These are phyloP conservation scores for Luffia ferchaultella DNA, from an alignment of 2,888 invertebrate species.

Conservation along the genomic window DNA sequence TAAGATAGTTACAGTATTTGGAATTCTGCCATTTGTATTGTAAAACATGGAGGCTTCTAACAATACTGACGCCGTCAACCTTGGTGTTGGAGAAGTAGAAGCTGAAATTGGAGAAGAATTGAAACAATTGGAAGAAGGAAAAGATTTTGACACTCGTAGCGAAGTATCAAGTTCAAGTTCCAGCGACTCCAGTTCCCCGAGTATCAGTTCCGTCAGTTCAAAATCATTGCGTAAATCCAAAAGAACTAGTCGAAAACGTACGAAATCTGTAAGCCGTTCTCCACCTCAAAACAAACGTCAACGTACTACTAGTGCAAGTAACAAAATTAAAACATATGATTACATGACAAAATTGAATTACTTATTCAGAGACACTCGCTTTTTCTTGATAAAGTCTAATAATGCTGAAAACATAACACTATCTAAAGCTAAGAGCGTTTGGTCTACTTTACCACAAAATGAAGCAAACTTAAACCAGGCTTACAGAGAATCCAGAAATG, in stretches of 20 bases:
- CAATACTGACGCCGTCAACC: slow-evolving; percentile 69
- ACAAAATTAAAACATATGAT: slow-evolving; percentile 76
- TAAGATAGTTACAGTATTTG: too few relatives aligned
- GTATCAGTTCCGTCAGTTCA: slow-evolving; percentile 80
- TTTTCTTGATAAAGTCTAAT: slow-evolving; percentile 97
- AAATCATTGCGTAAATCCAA: slow-evolving; percentile 66
- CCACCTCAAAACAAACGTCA: slow-evolving; percentile 42
- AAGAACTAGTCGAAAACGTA: slow-evolving; percentile 66
- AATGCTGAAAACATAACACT: slow-evolving; percentile 96
- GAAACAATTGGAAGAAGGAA: slow-evolving; percentile 77
- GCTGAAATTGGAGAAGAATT: slow-evolving; percentile 82
- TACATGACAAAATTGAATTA: slow-evolving; percentile 91
- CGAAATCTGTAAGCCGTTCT: slow-evolving; percentile 46
- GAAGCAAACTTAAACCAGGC: slow-evolving; percentile 96
- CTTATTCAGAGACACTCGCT: slow-evolving; percentile 91
- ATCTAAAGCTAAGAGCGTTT: slow-evolving; percentile 94
- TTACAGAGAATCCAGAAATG: slow-evolving; percentile 91
- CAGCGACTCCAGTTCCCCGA: slow-evolving; percentile 74
- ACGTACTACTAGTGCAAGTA: slow-evolving; percentile 32
- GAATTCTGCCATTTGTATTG: too few relatives aligned
- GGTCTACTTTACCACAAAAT: slow-evolving; percentile 98
- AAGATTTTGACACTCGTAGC: slow-evolving; percentile 84
- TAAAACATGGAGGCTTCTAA: slow-evolving; percentile 55
- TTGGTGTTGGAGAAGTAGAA: slow-evolving; percentile 72
- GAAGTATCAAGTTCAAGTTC: slow-evolving; percentile 88